These are phyloP conservation scores for Grapholita molesta DNA, from an alignment of 1,140 invertebrate genomes.

Conservation along the genomic window DNA sequence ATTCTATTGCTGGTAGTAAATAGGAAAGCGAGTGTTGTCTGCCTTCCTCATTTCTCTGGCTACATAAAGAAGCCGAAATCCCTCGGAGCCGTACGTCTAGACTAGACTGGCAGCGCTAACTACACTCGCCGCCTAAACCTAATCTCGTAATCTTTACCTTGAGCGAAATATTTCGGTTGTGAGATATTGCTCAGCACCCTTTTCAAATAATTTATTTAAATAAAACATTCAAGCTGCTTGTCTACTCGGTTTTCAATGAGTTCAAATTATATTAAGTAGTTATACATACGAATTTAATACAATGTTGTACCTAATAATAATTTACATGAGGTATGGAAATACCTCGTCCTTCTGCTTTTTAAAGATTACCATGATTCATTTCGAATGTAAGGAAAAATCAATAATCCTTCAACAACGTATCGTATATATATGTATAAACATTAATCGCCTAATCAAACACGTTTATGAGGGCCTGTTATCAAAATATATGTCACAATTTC, in stretches of 20 bases:
- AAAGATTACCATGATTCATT: neutral
- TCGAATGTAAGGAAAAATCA: neutral
- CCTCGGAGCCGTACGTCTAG: constrained; percentile 1
- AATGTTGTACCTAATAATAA: no score
- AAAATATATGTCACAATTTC: neutral
- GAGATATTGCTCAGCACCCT: neutral
- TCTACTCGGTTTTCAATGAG: no score
- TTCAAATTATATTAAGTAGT: no score
- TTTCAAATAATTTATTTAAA: neutral
- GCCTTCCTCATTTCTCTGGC: constrained; percentile 7
- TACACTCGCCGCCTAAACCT: neutral
- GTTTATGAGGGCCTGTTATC: no score
- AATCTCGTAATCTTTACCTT: neutral
- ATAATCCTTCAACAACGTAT: neutral
- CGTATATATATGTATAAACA: no score
- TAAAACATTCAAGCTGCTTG: no score
- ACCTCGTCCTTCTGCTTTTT: neutral
- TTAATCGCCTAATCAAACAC: constrained; percentile 2
- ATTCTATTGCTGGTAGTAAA: no score
- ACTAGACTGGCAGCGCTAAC: neutral
- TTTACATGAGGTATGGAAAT: no score
- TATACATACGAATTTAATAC: no score
- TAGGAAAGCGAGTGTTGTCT: neutral
- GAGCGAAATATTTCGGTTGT: neutral
- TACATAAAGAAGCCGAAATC: neutral